Evolutionary conservation across 2,797 vertebrate species (phyloP), one percentile per base, ranked within the genome.

Genomic region (Acanthurus lineatus): DNA sequence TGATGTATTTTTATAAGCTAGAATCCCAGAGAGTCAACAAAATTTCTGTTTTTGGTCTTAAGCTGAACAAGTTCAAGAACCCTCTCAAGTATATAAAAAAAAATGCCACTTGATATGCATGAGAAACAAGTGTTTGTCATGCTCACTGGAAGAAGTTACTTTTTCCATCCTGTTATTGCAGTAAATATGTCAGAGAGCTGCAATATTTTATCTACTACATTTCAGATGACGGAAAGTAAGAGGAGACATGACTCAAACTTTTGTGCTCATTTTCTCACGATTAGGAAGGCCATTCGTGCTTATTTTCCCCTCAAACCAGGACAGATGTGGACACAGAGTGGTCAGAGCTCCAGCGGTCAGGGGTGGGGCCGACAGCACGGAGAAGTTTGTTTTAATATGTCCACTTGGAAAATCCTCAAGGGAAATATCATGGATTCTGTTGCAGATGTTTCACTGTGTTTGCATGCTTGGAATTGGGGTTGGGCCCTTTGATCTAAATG

Each of bases 401-500:
- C 68, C 82, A 85, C 79, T 88, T 82, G 83, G 71, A 86, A 88
- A 88, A 84, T 83, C 89, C 89, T 87, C 86, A 2, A 61, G 85
- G 85, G 88, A 86, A 90, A 89, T 84, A 82, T 90, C 86, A 86
- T 62, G 64, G 88, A 90, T 92, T 90, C 73, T 79, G 83, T 78
- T 85, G 89, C 94, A 95, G 93, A 95, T 95, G 93, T 93, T 91
- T 93, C 86, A 76, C 82, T 86, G 74, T 69, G 86, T 90, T 88
- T 87, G 92, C 89, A 88, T 91, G 86, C 87, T 88, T 90, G 86
- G 89, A 90, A 89, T 86, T 88, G 84, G 86, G 90, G 93, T 87
- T 92, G 82, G 94, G 87, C 85, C 81, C 91, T 94, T 94, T 95
- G 93, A 95, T 95, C 84, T 90, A 79, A 92, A 91, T 86, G 85